phyloP scores from a whole-genome alignment of 2,113 vertebrate species.

The Pholis gunnellus region DNA sequence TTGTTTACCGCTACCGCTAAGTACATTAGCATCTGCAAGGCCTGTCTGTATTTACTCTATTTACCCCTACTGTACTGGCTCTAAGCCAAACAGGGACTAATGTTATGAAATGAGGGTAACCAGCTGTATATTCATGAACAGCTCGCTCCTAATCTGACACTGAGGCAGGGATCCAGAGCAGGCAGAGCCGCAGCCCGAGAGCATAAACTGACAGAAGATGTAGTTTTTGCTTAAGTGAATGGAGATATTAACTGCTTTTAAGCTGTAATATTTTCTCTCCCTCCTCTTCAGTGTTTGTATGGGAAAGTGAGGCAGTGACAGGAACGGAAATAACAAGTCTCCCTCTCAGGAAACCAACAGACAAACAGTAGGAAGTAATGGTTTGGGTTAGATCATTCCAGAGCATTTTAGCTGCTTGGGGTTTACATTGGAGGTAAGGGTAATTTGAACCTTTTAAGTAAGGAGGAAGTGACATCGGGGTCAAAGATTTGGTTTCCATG shows the following conservation, averaged over 20 bases:
- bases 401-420: conserved; percentile 15
- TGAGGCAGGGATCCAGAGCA: conserved; percentile 52
- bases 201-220: conserved; percentile 60
- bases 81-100: conserved; percentile 63
- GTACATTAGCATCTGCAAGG: conserved; percentile 80
- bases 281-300: conserved; percentile 58
- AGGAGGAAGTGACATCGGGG: conserved; percentile 61
- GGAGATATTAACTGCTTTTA: conserved; percentile 52
- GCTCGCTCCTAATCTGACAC: conserved; percentile 74
- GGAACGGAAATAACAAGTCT: conserved; percentile 48
- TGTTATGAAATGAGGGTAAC: conserved; percentile 71
- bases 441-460: conserved; percentile 62
- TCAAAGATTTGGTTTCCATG: conserved; percentile 58
- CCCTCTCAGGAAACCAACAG: conserved; percentile 57
- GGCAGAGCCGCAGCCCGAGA: conserved; percentile 41
- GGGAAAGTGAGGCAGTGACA: conserved; percentile 51
- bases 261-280: conserved; percentile 46
- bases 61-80: conserved; percentile 76
- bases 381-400: conserved; percentile 56
- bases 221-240: conserved; percentile 59
- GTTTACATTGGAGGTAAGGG: conserved; percentile 54
- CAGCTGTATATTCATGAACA: conserved; percentile 74
- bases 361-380: conserved; percentile 63
- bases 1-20: conserved; percentile 82
- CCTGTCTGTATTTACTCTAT: conserved; percentile 76